phyloP scores from a whole-genome alignment of 1,140 invertebrate species.

The Ips typographus region DNA sequence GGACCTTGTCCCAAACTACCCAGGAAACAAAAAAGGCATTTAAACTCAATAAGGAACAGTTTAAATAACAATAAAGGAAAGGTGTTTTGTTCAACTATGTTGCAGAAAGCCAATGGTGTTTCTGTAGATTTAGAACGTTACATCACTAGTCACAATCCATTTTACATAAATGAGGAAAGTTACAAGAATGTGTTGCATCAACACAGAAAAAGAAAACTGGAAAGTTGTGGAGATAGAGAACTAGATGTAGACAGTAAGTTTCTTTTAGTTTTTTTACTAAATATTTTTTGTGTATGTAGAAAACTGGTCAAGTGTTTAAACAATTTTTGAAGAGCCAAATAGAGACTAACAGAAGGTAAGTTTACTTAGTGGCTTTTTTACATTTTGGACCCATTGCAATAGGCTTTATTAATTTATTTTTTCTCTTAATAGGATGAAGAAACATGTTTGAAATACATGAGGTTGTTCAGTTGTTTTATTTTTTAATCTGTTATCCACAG shows the following conservation, averaged over 20 bases:
- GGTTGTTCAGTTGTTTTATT: too few species aligned
- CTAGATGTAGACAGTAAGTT: constrained; percentile 43
- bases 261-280: not conserved
- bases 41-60: constrained; percentile 52
- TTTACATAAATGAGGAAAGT: constrained; percentile 63
- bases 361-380: too few species aligned
- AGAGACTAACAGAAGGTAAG: not conserved
- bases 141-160: constrained; percentile 53
- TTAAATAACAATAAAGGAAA: constrained; percentile 55
- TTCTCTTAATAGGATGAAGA: too few species aligned
- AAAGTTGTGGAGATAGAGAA: constrained; percentile 50
- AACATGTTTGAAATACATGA: too few species aligned
- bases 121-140: constrained; percentile 52
- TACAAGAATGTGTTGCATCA: constrained; percentile 66
- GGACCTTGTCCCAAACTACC: constrained; percentile 57
- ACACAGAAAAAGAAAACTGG: constrained; percentile 64
- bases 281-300: not conserved
- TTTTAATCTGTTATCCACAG: too few species aligned
- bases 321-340: not conserved
- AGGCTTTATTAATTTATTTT: too few species aligned
- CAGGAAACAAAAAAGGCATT: constrained; percentile 56
- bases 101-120: constrained; percentile 51
- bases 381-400: too few species aligned
- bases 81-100: constrained; percentile 54
- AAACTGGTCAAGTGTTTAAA: not conserved